Evolutionary conservation across 2,113 vertebrate genomes (phyloP), one percentile per base, ranked within the genome.

Genomic region (Chloroceryle aenea): DNA sequence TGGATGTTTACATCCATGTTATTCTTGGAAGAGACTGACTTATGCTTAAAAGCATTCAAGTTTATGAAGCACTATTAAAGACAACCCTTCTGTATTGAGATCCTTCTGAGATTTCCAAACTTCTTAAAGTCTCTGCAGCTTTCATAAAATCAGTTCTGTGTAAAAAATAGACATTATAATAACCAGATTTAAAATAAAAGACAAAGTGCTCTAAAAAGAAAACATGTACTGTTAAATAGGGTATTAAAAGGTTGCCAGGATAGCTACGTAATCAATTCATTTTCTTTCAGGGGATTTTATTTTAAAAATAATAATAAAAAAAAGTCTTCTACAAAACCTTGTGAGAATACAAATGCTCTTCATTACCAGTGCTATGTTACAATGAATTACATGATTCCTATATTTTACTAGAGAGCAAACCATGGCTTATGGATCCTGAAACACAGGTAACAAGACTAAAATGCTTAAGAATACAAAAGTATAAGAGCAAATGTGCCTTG

Each of bases 331-430:
- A 47, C 58, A 86, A 92, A 92, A 81, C 47, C 17, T 90, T 88
- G 88, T 94, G 16, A 85, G 83, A 90, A 90, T 74, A 94, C 14
- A 93, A 96, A 69, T 43, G 23, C 42, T 76, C 62, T 87, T 61
- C 50, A 67, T 52, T 73, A 91, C 47, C 30, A 92, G 58, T n/a
- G 34, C 13, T 59, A 59, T 16, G 16, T 32, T 80, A 72, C 94
- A 91, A 89, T 43, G 17, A 91, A 91, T 85, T 92, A 55, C 27
- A 59, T 58, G 36, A 73, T 77, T 47, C 53, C 52, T 82, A 29
- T 64, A 36, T 40, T 90, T 83, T 64, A 52, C 43, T 30, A 58
- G 29, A 95, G 22, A 82, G 48, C 27, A 94, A 96, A 90, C 9
- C 10, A 85, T 25, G n/a, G 56, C 43, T 69, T 38, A 84, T 2